These are phyloP conservation scores for Drosophila pruinosa DNA, from an alignment of 1,140 invertebrate species.

Conservation along the genomic window DNA sequence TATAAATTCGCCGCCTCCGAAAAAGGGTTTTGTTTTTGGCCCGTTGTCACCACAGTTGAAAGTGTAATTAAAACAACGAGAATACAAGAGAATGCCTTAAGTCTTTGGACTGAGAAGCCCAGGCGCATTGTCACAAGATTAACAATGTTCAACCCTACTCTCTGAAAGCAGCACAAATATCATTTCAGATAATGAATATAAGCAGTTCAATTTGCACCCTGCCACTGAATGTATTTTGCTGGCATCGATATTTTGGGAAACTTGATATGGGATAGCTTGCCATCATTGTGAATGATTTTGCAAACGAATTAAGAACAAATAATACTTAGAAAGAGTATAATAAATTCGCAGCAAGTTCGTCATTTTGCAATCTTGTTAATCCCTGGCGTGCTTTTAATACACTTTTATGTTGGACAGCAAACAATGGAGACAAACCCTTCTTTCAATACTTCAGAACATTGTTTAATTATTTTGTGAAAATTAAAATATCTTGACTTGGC, in stretches of 20 bases:
- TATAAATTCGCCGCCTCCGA: conserved; percentile 23
- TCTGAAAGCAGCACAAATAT: neutral
- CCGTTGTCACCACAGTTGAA: conserved; percentile 53
- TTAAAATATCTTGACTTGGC: no score
- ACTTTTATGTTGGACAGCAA: neutral
- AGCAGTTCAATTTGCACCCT: neutral
- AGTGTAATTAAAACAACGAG: conserved; percentile 66
- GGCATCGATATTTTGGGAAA: neutral
- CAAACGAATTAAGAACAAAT: no score
- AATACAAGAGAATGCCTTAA: conserved; percentile 30
- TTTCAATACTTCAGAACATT: neutral
- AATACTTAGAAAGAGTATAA: no score
- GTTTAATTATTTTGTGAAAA: neutral
- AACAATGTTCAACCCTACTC: neutral
- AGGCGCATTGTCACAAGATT: conserved; percentile 16
- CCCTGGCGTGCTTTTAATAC: neutral
- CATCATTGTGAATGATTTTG: no score
- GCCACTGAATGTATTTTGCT: neutral
- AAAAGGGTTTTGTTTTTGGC: conserved; percentile 21
- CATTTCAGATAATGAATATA: neutral
- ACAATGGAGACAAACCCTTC: neutral
- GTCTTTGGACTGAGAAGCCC: neutral
- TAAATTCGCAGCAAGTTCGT: neutral
- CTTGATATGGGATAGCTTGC: no score
- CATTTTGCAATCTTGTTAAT: conserved; percentile 8